phyloP scores from a whole-genome alignment of 1,140 invertebrate species.

The Euborellia annulipes region DNA sequence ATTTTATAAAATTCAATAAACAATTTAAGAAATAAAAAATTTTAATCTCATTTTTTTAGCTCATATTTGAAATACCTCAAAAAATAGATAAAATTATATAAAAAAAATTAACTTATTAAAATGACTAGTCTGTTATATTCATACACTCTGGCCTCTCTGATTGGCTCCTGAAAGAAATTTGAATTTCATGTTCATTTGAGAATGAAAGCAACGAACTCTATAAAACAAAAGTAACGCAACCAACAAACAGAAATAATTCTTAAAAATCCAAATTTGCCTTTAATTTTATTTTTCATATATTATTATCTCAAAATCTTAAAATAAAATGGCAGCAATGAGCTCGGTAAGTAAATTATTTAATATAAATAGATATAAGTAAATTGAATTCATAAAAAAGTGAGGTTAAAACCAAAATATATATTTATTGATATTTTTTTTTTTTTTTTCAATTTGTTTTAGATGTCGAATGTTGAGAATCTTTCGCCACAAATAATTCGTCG shows the following conservation, averaged over 20 bases:
- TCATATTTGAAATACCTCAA: too few species aligned
- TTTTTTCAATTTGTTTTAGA: constrained; percentile 28
- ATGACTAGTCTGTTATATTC: too few species aligned
- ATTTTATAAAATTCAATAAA: too few species aligned
- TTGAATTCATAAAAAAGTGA: constrained; percentile 2
- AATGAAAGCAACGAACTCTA: neutral
- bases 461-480: constrained; percentile 82
- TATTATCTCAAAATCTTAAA: too few species aligned
- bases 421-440: neutral
- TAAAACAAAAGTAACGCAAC: neutral
- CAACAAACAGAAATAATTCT: neutral
- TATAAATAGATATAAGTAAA: neutral
- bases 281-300: neutral
- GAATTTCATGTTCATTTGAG: constrained; percentile 3
- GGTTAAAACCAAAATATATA: neutral
- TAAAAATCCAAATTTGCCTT: neutral
- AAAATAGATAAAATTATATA: too few species aligned
- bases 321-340: constrained; percentile 25
- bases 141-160: too few species aligned
- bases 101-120: too few species aligned
- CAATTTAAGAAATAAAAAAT: too few species aligned
- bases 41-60: too few species aligned
- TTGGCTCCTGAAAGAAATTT: neutral
- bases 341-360: constrained; percentile 20
- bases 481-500: constrained; percentile 81